Conservation (phyloP, 2,888 invertebrate species). For the Tribolium freemani region DNA sequence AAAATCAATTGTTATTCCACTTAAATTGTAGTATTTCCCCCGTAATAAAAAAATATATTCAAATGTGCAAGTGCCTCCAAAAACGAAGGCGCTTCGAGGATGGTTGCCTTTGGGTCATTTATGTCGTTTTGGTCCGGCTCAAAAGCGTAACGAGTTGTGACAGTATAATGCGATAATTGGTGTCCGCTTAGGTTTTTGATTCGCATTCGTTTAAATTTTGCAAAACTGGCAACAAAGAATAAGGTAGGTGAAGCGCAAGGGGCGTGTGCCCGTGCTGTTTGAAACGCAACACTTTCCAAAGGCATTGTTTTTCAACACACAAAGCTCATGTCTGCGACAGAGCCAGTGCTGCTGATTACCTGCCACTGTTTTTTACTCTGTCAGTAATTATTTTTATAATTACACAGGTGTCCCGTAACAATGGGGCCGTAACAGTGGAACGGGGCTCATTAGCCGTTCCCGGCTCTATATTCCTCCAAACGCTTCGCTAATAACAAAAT, state of each 20-base stretch:
- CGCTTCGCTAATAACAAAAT: constrained; percentile 24
- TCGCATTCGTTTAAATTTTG: constrained; percentile 25
- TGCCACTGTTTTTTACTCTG: constrained; percentile 56
- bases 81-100: too few species aligned
- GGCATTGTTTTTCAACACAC: constrained; percentile 48
- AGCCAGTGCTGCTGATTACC: constrained; percentile 52
- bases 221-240: constrained; percentile 33
- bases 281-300: constrained; percentile 48
- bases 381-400: constrained; percentile 63
- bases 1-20: too few species aligned
- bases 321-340: constrained; percentile 44
- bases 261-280: constrained; percentile 38
- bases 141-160: constrained; percentile 23
- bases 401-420: constrained; percentile 55
- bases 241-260: constrained; percentile 26
- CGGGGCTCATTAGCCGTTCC: constrained; percentile 37
- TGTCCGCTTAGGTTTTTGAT: constrained; percentile 21
- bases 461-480: constrained; percentile 2
- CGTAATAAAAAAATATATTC: neutral
- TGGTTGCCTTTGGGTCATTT: neutral
- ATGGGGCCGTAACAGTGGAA: constrained; percentile 28
- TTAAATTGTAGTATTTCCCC: too few species aligned
- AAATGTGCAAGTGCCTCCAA: too few species aligned
- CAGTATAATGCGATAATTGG: constrained; percentile 14
- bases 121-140: neutral